A percentile compares a stretch with the other conserved stretches of the same genome.
Evolutionary conservation across 2,888 invertebrate genomes (phyloP).

Genomic region (Aporophyla nigra): DNA sequence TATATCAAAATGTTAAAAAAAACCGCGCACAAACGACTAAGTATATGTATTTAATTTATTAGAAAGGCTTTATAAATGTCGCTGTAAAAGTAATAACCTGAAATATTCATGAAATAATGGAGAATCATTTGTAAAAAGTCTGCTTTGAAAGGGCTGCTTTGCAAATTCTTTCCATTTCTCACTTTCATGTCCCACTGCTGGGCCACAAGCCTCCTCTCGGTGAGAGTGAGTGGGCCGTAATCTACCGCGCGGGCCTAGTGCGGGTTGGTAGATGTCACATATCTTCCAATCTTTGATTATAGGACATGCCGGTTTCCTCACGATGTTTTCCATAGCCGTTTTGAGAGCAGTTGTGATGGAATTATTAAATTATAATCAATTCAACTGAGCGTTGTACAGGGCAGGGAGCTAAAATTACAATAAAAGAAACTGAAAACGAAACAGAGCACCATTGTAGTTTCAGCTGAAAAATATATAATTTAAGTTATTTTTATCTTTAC

Average conservation of each 20-base stretch:
- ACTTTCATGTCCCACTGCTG: not conserved
- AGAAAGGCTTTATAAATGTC: too few species aligned
- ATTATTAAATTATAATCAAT: too few species aligned
- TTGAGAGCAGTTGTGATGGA: too few species aligned
- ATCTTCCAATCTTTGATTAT: too few species aligned
- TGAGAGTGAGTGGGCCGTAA: too few species aligned
- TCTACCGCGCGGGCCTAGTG: too few species aligned
- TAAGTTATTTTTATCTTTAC: not conserved
- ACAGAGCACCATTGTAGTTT: not conserved
- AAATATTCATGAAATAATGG: not conserved
- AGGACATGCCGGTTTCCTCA: too few species aligned
- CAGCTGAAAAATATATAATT: not conserved
- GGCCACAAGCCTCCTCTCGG: too few species aligned
- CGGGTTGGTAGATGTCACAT: too few species aligned
- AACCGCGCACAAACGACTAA: too few species aligned
- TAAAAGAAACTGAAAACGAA: not conserved
- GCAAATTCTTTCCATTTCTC: not conserved
- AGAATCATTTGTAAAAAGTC: too few species aligned
- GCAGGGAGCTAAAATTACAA: not conserved
- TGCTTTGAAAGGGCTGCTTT: not conserved
- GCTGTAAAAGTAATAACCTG: not conserved
- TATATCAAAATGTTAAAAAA: slow-evolving; percentile 5
- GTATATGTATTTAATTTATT: not conserved
- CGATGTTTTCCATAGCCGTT: too few species aligned
- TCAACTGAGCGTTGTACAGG: not conserved